Evolutionary conservation across 2,888 invertebrate species (phyloP), one percentile per base, ranked within the genome.

Genomic region (Diarsia brunnea): DNA sequence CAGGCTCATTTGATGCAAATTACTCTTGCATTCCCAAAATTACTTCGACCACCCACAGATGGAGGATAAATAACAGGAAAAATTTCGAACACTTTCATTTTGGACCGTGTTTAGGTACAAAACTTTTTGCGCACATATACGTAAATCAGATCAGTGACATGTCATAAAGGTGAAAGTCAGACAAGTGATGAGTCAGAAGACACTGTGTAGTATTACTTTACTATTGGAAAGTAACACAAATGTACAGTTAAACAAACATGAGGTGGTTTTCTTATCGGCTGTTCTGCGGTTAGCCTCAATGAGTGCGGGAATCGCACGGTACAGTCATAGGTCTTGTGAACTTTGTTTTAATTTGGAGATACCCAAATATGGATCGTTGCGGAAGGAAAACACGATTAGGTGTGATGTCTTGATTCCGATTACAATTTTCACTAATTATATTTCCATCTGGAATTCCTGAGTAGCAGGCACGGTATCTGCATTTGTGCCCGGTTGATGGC

Each of bases 101-200:
- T 38, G 64, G 51, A 64, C 47, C 60, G 43, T 27, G 53, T 63
- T 75, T 72, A 10, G 4, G 64, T 81, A 53, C 69, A 64, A 66
- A 69, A 67, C 24, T 78, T 84, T 84, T 86, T 78, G 70, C 73
- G 47, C 49, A 49, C 55, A 73, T 61, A 60, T 24, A 77, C 77
- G 77, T 84, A 85, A 90, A 90, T 89, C 84, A 90, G 89, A 89
- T 89, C 88, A 87, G 84, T 72, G 88, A 91, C 85, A 89, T 91
- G 90, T 92, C 91, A 91, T 90, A 90, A 89, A 84, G 88, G 92
- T 90, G 92, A 92, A 92, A 92, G 92, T 90, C 79, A 86, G 86
- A 83, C 81, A 84, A 82, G 79, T 69, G 87, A 82, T 89, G 89
- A 88, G 80, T 90, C 89, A 89, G 69, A 81, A 82, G 86, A 87